phyloP scores from a whole-genome alignment of 2,888 invertebrate species.

The Ommatoiulus sabulosus region DNA sequence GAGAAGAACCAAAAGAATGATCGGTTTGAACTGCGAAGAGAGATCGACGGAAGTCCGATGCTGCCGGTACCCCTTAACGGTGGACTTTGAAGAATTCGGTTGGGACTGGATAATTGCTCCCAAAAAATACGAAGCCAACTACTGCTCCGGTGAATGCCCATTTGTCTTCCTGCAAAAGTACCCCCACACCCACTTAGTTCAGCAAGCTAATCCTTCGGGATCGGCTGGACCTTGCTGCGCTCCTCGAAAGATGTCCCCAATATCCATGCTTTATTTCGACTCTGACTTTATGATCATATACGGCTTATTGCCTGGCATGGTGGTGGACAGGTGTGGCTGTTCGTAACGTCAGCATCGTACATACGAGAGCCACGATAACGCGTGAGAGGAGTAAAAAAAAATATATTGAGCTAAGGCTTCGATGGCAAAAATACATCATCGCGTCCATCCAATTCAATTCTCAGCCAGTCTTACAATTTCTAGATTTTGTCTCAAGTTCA shows the following conservation, averaged over 20 bases:
- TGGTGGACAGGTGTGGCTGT: constrained; percentile 93
- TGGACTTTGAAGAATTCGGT: constrained; percentile 94
- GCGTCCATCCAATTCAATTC: constrained; percentile 29
- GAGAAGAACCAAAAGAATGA: constrained; percentile 78
- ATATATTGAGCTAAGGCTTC: constrained; percentile 49
- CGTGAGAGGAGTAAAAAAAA: constrained; percentile 12
- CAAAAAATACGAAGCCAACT: constrained; percentile 92
- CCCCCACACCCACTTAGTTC: constrained; percentile 88
- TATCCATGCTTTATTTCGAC: constrained; percentile 93
- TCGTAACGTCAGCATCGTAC: constrained; percentile 73
- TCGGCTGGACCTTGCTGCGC: constrained; percentile 93
- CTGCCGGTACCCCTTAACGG: constrained; percentile 92
- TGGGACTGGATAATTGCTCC: constrained; percentile 99
- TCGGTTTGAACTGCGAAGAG: constrained; percentile 87
- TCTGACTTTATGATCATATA: constrained; percentile 87
- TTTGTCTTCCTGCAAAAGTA: constrained; percentile 87
- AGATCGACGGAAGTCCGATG: constrained; percentile 84
- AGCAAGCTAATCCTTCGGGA: constrained; percentile 80
- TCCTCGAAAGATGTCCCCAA: constrained; percentile 80
- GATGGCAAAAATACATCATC: constrained; percentile 37
- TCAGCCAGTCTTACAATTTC: constrained; percentile 42
- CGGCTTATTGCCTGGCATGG: constrained; percentile 92
- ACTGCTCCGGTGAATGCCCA: constrained; percentile 95
- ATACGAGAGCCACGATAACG: background rate
- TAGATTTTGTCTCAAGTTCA: constrained; percentile 47